phyloP scores from a whole-genome alignment of 2,888 invertebrate genomes.

The Theretra japonica region DNA sequence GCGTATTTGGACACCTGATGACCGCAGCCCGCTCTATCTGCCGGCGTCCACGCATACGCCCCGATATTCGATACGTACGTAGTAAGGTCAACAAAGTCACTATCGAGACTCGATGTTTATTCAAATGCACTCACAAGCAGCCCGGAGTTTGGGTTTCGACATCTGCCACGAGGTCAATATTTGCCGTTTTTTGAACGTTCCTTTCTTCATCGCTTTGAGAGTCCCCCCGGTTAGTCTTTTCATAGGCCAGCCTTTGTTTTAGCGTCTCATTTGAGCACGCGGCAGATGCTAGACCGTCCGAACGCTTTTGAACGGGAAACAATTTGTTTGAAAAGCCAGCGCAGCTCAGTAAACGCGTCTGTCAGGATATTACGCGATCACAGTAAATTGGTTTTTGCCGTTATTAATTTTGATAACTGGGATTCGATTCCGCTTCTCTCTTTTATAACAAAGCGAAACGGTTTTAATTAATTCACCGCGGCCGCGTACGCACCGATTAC shows the following conservation, averaged over 20 bases:
- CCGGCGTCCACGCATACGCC: conserved; percentile 47
- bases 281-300: conserved; percentile 44
- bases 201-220: conserved; percentile 59
- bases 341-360: conserved; percentile 66
- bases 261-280: conserved; percentile 36
- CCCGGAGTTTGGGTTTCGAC: conserved; percentile 77
- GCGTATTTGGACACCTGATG: conserved; percentile 73
- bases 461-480: conserved; percentile 79
- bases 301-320: conserved; percentile 59
- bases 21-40: conserved; percentile 74
- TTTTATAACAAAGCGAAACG: conserved; percentile 84
- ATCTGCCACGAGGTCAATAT: conserved; percentile 83
- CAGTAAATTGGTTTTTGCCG: conserved; percentile 79
- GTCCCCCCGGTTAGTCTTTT: conserved; percentile 58
- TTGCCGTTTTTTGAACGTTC: conserved; percentile 72
- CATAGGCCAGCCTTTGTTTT: conserved; percentile 54
- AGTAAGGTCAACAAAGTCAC: conserved; percentile 77
- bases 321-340: conserved; percentile 65
- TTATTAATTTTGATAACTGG: conserved; percentile 84
- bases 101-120: conserved; percentile 79
- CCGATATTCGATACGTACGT: conserved; percentile 76
- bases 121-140: conserved; percentile 80
- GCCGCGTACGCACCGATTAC: conserved; percentile 62
- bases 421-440: conserved; percentile 82
- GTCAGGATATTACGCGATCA: conserved; percentile 80